Evolutionary conservation across 2,113 vertebrate species (phyloP).

Genomic region (Balaeniceps rex): DNA sequence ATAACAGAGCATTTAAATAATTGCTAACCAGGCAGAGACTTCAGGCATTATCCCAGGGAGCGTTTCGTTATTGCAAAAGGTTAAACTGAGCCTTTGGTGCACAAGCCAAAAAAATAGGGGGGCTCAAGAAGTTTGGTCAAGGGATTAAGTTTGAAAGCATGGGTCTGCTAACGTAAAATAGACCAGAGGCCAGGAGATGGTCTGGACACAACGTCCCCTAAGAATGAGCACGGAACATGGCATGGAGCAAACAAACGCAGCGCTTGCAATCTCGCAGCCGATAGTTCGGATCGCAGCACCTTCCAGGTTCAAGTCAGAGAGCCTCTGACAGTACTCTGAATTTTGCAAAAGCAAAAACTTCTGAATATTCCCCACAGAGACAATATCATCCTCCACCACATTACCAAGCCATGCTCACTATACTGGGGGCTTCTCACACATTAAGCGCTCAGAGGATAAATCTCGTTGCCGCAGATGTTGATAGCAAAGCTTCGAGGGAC

Average conservation of each 20-base stretch:
- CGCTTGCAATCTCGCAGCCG: background rate
- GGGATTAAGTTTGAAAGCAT: background rate
- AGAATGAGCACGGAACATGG: background rate
- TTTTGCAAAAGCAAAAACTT: background rate
- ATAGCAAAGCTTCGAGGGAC: background rate
- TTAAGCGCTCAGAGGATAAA: background rate
- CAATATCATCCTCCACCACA: background rate
- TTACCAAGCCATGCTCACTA: background rate
- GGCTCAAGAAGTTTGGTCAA: background rate
- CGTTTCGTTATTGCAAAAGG: constrained; percentile 23
- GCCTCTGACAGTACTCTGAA: background rate
- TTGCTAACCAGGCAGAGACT: constrained; percentile 46
- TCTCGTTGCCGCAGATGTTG: background rate
- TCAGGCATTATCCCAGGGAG: constrained; percentile 32
- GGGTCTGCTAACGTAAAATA: background rate
- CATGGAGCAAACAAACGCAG: background rate
- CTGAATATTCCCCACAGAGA: background rate
- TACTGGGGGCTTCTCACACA: background rate
- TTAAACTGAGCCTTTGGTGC: constrained; percentile 4
- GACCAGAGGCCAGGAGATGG: background rate
- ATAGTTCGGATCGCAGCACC: background rate
- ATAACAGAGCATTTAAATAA: constrained; percentile 56
- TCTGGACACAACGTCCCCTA: background rate
- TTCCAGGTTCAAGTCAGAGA: background rate
- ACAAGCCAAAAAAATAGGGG: background rate